These are phyloP conservation scores for Panurus biarmicus DNA, from an alignment of 2,113 vertebrate genomes.

Conservation along the genomic window DNA sequence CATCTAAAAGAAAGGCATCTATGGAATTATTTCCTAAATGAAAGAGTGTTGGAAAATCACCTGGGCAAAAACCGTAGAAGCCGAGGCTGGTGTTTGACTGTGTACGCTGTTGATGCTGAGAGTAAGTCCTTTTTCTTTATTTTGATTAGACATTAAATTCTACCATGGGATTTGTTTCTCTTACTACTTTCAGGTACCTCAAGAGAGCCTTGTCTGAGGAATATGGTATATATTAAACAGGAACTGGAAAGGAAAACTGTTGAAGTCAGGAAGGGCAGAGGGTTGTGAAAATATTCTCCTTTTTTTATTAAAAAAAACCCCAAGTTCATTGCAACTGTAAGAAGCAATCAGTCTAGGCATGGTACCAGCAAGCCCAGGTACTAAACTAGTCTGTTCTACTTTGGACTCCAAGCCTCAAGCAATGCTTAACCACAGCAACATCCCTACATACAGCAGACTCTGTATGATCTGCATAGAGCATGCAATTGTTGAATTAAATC, in stretches of 20 bases:
- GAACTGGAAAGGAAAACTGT: neutral
- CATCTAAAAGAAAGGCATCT: neutral
- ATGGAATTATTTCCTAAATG: neutral
- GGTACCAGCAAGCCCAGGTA: neutral
- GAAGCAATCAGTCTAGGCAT: neutral
- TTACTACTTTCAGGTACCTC: neutral
- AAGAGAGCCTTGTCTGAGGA: neutral
- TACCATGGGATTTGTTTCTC: neutral
- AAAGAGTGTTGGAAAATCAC: neutral
- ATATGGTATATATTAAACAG: neutral
- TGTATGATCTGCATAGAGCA: neutral
- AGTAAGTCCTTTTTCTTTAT: neutral
- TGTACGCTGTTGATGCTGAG: neutral
- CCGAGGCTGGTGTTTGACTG: neutral
- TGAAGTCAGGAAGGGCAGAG: neutral
- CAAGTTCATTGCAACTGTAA: neutral
- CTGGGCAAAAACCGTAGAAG: neutral
- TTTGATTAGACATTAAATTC: neutral
- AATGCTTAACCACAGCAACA: neutral
- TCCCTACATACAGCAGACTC: neutral
- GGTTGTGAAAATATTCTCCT: neutral
- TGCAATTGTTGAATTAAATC: neutral
- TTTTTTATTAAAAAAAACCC: neutral
- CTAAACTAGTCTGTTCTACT: neutral
- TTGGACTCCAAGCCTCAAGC: neutral